Conservation (phyloP, 2,888 invertebrate species). For the Dasypolia templi region DNA sequence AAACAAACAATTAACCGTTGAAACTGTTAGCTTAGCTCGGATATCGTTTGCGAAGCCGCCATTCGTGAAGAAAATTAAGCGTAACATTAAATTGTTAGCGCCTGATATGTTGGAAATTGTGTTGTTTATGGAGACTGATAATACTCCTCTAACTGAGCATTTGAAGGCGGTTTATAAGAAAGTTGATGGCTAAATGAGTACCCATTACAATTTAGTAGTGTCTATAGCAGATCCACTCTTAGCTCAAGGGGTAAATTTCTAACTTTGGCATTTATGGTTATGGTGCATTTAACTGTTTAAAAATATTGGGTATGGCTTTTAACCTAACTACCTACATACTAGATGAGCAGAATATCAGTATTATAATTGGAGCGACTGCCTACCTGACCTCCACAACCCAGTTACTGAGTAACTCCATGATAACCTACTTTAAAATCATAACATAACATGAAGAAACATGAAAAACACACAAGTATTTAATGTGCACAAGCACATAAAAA, state of each 20-base stretch:
- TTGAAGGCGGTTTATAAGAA: constrained; percentile 88
- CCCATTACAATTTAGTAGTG: background rate
- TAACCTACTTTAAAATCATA: no score
- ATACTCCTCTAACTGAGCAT: constrained; percentile 89
- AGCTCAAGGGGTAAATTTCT: background rate
- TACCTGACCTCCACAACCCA: no score
- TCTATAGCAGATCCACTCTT: background rate
- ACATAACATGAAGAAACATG: no score
- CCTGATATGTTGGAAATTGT: constrained; percentile 83
- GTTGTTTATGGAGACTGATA: constrained; percentile 90
- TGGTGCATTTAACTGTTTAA: background rate
- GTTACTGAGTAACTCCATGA: background rate
- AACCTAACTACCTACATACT: no score
- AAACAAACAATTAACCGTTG: constrained; percentile 84
- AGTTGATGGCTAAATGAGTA: constrained; percentile 53
- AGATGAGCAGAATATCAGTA: background rate
- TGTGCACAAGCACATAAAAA: no score
- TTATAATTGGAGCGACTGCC: background rate
- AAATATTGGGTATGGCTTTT: background rate
- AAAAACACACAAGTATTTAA: no score
- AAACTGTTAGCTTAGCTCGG: constrained; percentile 85
- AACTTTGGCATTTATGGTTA: background rate
- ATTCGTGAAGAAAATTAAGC: constrained; percentile 84
- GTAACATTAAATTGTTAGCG: constrained; percentile 78
- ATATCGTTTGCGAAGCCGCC: constrained; percentile 90